These are phyloP conservation scores for Drosophila longiperda DNA, from an alignment of 2,888 invertebrate species.

Conservation along the genomic window DNA sequence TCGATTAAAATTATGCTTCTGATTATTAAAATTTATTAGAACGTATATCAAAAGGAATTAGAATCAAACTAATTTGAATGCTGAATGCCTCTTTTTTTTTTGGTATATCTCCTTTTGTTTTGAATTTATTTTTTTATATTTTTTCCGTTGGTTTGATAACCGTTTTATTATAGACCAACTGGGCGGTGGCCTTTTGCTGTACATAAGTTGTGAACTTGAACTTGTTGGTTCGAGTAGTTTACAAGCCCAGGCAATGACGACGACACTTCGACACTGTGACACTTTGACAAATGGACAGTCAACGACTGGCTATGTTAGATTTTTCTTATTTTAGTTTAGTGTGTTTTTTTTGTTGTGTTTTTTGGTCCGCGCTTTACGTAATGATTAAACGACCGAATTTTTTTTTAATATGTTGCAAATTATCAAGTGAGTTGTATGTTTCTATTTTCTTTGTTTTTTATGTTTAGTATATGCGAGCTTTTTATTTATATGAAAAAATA, in stretches of 20 bases:
- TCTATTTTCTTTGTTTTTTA: slow-evolving; percentile 24
- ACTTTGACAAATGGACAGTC: slow-evolving; percentile 62
- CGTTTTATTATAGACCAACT: slow-evolving; percentile 16
- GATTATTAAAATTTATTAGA: slow-evolving; percentile 63
- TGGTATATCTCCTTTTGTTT: neutral
- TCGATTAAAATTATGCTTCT: neutral
- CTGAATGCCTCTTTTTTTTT: slow-evolving; percentile 23
- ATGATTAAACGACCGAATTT: slow-evolving; percentile 75
- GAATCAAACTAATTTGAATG: slow-evolving; percentile 35
- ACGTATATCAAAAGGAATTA: slow-evolving; percentile 71
- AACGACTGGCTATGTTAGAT: slow-evolving; percentile 36
- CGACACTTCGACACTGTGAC: slow-evolving; percentile 52
- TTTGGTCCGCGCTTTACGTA: slow-evolving; percentile 67
- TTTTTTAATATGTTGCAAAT: slow-evolving; percentile 76
- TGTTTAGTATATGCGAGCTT: slow-evolving; percentile 63
- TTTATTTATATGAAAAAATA: slow-evolving; percentile 62
- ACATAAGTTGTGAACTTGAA: slow-evolving; percentile 63
- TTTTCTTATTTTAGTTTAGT: slow-evolving; percentile 11
- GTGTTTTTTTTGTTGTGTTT: slow-evolving; percentile 11
- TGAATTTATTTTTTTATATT: neutral
- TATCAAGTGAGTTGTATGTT: slow-evolving; percentile 40
- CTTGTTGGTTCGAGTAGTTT: slow-evolving; percentile 56
- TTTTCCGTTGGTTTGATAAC: slow-evolving; percentile 11
- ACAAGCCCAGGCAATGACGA: slow-evolving; percentile 41
- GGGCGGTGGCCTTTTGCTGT: slow-evolving; percentile 19